Evolutionary conservation across 2,797 vertebrate species (phyloP).

Genomic region (Brachyrhaphis roseni): DNA sequence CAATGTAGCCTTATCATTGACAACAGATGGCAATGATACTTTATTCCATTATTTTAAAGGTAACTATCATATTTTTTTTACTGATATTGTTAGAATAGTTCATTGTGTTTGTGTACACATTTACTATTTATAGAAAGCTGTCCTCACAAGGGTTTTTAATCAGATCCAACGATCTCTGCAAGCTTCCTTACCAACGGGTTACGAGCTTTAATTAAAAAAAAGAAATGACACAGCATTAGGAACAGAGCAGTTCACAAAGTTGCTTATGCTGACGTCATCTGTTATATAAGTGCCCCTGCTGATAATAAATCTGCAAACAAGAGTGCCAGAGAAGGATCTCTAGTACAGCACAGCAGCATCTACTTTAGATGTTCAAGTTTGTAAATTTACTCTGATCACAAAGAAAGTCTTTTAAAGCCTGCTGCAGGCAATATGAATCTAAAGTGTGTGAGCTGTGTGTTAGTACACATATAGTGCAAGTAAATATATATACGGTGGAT

Average conservation of each 20-base stretch:
- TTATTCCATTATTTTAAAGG: slow-evolving; percentile 23
- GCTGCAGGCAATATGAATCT: slow-evolving; percentile 12
- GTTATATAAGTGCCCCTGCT: slow-evolving; percentile 21
- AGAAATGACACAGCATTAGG: not conserved
- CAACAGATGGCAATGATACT: slow-evolving; percentile 27
- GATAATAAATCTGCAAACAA: slow-evolving; percentile 28
- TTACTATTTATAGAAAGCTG: not conserved
- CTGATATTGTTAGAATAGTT: not conserved
- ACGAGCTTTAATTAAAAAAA: slow-evolving; percentile 28
- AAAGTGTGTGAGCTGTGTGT: not conserved
- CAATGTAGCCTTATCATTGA: slow-evolving; percentile 48
- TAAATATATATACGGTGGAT: not conserved
- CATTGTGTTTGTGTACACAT: slow-evolving; percentile 9
- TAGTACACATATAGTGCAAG: not conserved
- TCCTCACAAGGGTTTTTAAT: slow-evolving; percentile 22
- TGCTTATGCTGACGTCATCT: slow-evolving; percentile 24
- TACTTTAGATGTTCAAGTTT: slow-evolving; percentile 9
- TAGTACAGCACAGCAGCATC: slow-evolving; percentile 12
- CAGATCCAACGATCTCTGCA: slow-evolving; percentile 6
- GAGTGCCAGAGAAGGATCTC: slow-evolving; percentile 15
- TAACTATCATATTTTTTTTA: not conserved
- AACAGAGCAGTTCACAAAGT: slow-evolving; percentile 20
- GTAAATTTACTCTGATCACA: slow-evolving; percentile 10
- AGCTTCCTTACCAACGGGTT: slow-evolving; percentile 6
- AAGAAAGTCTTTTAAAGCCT: slow-evolving; percentile 15